Evolutionary conservation across 2,113 vertebrate species (phyloP).

Genomic region (Notothenia rossii): DNA sequence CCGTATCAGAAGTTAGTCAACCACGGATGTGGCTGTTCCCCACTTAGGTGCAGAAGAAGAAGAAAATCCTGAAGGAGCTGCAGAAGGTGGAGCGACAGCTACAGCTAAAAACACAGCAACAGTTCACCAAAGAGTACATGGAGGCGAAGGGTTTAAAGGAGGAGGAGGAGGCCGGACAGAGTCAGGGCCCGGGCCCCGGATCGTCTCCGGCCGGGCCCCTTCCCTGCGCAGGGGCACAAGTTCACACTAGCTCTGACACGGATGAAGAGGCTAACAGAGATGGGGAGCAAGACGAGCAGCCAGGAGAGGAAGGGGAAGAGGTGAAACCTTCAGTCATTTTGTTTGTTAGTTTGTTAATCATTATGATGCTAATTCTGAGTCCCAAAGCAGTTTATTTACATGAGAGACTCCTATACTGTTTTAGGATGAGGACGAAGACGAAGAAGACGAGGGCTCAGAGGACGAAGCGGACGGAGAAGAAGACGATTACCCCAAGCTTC

Average conservation of each 20-base stretch:
- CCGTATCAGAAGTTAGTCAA: constrained; percentile 11
- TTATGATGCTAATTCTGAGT: neutral
- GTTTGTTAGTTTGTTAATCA: neutral
- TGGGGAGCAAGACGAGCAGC: constrained; percentile 69
- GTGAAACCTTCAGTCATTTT: constrained; percentile 14
- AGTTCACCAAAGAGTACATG: constrained; percentile 99
- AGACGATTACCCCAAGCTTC: constrained; percentile 92
- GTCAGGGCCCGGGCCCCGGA: constrained; percentile 80
- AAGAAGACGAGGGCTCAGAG: constrained; percentile 89
- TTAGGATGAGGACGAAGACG: constrained; percentile 84
- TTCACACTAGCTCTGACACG: constrained; percentile 88
- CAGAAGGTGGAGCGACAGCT: constrained; percentile 99
- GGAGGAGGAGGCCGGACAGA: constrained; percentile 81
- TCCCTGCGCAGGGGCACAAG: constrained; percentile 51
- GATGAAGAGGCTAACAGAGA: constrained; percentile 86
- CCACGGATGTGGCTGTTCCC: constrained; percentile 24
- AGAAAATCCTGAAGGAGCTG: constrained; percentile 99
- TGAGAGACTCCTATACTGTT: neutral
- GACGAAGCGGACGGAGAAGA: constrained; percentile 91
- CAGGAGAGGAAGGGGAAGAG: constrained; percentile 68
- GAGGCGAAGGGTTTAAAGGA: constrained; percentile 97
- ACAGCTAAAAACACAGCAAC: constrained; percentile 99
- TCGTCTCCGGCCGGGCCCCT: constrained; percentile 50
- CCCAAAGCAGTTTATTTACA: neutral
- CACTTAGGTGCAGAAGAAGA: constrained; percentile 96